Conservation (phyloP, 2,113 vertebrate species). For the Myodes glareolus region DNA sequence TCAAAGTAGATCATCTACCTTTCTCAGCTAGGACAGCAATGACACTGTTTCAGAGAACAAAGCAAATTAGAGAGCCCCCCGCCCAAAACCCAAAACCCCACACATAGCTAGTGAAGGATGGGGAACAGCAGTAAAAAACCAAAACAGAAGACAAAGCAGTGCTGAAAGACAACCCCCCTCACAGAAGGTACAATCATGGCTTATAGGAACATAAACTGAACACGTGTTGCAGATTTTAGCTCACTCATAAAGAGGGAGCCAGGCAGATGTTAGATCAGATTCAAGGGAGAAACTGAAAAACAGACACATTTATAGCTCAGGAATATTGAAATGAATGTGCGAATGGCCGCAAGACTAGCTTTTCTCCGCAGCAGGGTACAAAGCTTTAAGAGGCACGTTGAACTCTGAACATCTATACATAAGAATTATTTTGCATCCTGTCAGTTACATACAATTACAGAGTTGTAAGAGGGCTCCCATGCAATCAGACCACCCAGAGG, state of each 20-base stretch:
- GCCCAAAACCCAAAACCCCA: too few relatives aligned
- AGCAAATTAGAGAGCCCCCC: background rate
- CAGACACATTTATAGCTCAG: slow-evolving; percentile 39
- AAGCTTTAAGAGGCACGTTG: background rate
- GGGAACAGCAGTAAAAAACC: slow-evolving; percentile 22
- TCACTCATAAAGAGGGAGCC: slow-evolving; percentile 35
- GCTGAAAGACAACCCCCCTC: background rate
- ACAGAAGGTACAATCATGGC: slow-evolving; percentile 31
- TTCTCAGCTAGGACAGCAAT: too few relatives aligned
- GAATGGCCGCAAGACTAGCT: background rate
- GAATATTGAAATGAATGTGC: slow-evolving; percentile 23
- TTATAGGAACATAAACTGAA: slow-evolving; percentile 57
- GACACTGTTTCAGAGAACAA: background rate
- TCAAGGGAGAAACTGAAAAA: slow-evolving; percentile 53
- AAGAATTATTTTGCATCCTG: background rate
- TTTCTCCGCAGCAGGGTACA: background rate
- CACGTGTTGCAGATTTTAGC: slow-evolving; percentile 63
- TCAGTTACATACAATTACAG: background rate
- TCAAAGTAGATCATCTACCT: background rate
- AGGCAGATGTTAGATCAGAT: slow-evolving; percentile 58
- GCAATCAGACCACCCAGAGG: background rate
- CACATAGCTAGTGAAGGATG: background rate
- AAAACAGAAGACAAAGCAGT: background rate
- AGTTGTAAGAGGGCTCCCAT: too few relatives aligned
- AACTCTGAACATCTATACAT: background rate